Base-by-base conservation (phyloP, 92 coral and sea anemone species). In the Palythoa caribaeorum region DNA sequence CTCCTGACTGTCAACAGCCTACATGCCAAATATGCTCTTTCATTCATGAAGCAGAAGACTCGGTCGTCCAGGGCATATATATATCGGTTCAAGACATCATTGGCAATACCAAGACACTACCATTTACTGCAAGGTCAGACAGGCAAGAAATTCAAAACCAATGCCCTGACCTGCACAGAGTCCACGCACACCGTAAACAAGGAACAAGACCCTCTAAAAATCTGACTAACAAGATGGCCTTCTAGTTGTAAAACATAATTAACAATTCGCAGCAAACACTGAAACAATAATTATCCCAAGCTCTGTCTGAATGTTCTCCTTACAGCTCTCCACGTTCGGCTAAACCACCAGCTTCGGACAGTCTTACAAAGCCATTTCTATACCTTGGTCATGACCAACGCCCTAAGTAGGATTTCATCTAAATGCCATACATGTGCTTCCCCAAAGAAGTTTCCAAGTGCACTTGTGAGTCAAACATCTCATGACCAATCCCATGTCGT, bases 371-470 rank as follows among this genome's bases (percentile, higher is more conserved):
- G 91, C 72, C 89, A 90, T 81, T 93, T 87, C 84, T 88, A 55
- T 84, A 89, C 91, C 87, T 87, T 91, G 17, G 92, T 90, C 93
- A 51, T 93, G 80, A 87, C 83, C 72, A n/a, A 86, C 38, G 89
- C 93, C 44, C 57, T 87, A 38, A 84, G 80, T 73, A 80, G 92
- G 36, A 83, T 87, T 35, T 80, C 86, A 1, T 19, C 89, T 15
- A 76, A 88, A 62, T 90, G 91, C 36, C 91, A 86, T 89, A 86
- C 88, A 35, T 90, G 93, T 53, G 89, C 90, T 39, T 86, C 86
- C 11, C 93, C 90, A 20, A 73, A 85, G 28, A 28, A 28, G 28
- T 28, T 28, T 28, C 28, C 28, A 28, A 28, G 28, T 28, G 28
- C 28, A 28, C 28, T 28, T 28, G 28, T 28, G 28, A 28, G 28